A percentile compares a stretch with the other conserved stretches of the same genome.
phyloP scores from a whole-genome alignment of 2,113 vertebrate genomes.

The Silurus glanis region DNA sequence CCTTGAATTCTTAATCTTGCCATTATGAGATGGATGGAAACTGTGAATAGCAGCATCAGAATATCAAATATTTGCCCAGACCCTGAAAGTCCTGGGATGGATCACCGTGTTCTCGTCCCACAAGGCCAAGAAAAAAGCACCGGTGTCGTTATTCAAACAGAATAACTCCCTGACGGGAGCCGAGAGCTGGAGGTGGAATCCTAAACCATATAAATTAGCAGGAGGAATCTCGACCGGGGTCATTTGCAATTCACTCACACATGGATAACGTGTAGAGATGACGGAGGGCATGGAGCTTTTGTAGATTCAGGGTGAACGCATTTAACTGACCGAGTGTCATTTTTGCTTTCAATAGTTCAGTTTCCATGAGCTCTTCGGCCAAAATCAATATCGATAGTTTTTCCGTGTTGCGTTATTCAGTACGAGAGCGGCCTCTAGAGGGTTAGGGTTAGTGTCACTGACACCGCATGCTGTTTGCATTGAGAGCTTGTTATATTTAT shows the following conservation, averaged over 20 bases:
- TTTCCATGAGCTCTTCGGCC: neutral
- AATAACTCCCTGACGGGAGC: conserved; percentile 48
- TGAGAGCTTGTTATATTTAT: no score
- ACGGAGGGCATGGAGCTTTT: neutral
- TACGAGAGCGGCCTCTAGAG: no score
- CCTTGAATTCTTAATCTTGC: conserved; percentile 16
- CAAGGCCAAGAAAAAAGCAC: conserved; percentile 51
- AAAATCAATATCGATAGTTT: no score
- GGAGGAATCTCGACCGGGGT: neutral
- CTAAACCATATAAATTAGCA: neutral
- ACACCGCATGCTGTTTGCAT: no score
- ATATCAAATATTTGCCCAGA: conserved; percentile 62
- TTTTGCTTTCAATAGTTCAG: neutral
- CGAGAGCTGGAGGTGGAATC: conserved; percentile 48
- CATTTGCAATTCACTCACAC: neutral
- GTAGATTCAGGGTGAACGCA: neutral
- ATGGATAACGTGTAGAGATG: neutral
- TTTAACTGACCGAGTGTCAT: neutral
- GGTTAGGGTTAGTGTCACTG: no score
- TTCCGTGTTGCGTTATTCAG: no score
- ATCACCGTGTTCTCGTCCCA: conserved; percentile 35
- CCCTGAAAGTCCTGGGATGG: conserved; percentile 39
- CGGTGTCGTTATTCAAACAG: conserved; percentile 56
- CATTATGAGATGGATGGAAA: conserved; percentile 21
- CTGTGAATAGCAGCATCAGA: conserved; percentile 31